phyloP scores from a whole-genome alignment of 2,113 vertebrate genomes.

The Brachionichthys hirsutus region DNA sequence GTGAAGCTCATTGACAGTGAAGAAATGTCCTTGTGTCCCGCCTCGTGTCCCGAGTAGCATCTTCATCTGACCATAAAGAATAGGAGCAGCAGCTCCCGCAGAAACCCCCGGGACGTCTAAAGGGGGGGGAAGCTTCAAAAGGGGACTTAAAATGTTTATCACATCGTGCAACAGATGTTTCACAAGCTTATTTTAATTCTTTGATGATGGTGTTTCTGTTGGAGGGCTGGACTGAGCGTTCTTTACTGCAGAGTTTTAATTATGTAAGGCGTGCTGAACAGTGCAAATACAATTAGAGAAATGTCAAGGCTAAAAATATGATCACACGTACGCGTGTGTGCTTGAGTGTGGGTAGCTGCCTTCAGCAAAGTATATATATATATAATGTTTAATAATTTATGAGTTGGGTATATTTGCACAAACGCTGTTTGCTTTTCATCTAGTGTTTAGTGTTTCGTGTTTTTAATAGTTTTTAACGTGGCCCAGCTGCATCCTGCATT shows the following conservation, averaged over 20 bases:
- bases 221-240: slow-evolving; percentile 3
- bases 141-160: background rate
- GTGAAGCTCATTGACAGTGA: no score
- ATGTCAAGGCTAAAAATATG: slow-evolving; percentile 69
- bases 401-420: no score
- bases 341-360: slow-evolving; percentile 41
- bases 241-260: slow-evolving; percentile 49
- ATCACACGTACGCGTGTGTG: slow-evolving; percentile 21
- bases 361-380: slow-evolving; percentile 15
- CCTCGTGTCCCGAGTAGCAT: no score
- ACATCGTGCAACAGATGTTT: background rate
- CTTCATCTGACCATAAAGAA: no score
- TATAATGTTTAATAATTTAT: slow-evolving; percentile 12
- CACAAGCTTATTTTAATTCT: background rate
- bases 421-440: background rate
- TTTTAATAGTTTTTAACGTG: background rate
- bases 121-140: background rate
- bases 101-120: no score
- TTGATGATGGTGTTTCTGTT: slow-evolving; percentile 5
- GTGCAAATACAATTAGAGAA: slow-evolving; percentile 67
- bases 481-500: background rate
- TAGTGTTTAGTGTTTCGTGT: background rate
- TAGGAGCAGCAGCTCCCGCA: no score
- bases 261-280: slow-evolving; percentile 44
- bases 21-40: no score